Conservation (phyloP, 2,888 invertebrate species). For the Deilephila elpenor region DNA sequence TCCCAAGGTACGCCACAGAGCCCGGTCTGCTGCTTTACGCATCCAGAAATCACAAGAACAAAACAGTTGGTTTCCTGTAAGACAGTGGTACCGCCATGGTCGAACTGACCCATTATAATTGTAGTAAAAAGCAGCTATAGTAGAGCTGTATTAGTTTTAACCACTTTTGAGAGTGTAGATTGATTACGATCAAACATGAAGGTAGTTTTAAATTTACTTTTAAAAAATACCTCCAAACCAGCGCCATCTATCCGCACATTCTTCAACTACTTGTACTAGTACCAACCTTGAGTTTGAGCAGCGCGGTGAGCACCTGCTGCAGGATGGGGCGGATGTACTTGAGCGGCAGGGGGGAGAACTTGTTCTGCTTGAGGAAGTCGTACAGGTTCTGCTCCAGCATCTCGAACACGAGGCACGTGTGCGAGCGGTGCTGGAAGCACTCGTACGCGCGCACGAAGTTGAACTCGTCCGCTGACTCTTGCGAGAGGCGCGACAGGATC, state of each 20-base stretch:
- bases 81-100: no score
- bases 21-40: no score
- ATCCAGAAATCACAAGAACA: no score
- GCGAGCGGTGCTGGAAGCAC: constrained; percentile 99
- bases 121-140: no score
- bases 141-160: no score
- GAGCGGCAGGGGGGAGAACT: constrained; percentile 99
- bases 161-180: no score
- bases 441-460: constrained; percentile 99
- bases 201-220: not conserved
- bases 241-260: not conserved
- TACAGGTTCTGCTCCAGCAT: constrained; percentile 99
- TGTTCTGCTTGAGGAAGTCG: constrained; percentile 99
- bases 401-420: constrained; percentile 99
- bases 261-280: not conserved
- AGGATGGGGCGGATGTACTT: constrained; percentile 99
- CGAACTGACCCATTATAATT: no score
- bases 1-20: no score
- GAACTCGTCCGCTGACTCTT: constrained; percentile 99
- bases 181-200: not conserved
- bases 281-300: constrained; percentile 94
- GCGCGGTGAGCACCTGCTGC: constrained; percentile 96
- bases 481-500: constrained; percentile 95
- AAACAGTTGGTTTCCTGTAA: no score
- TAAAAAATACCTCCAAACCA: not conserved